Evolutionary conservation across 2,888 invertebrate genomes (phyloP).

Genomic region (Latrodectus elegans): DNA sequence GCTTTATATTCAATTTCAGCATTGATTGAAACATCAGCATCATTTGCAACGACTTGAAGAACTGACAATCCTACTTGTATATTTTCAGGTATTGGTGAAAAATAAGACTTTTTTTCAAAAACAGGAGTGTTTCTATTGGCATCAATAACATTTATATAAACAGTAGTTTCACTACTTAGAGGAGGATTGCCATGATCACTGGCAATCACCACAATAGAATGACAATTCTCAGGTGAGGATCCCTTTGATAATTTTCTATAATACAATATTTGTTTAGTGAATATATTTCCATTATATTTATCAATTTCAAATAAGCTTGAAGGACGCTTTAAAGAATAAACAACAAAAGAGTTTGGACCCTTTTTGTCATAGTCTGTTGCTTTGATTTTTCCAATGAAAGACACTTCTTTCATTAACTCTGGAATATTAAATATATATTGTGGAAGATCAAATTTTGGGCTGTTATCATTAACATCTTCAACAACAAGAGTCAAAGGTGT

Average conservation of each 20-base stretch:
- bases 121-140: slow-evolving; percentile 93
- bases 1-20: slow-evolving; percentile 88
- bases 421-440: slow-evolving; percentile 92
- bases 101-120: slow-evolving; percentile 88
- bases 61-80: slow-evolving; percentile 94
- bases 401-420: slow-evolving; percentile 81
- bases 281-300: slow-evolving; percentile 93
- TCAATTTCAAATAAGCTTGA: slow-evolving; percentile 94
- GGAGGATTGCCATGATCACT: slow-evolving; percentile 97
- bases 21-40: slow-evolving; percentile 91
- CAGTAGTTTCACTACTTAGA: slow-evolving; percentile 82
- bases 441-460: slow-evolving; percentile 91
- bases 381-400: slow-evolving; percentile 90
- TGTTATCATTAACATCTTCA: slow-evolving; percentile 95
- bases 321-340: slow-evolving; percentile 90
- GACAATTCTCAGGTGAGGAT: slow-evolving; percentile 90
- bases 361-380: slow-evolving; percentile 93
- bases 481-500: slow-evolving; percentile 93
- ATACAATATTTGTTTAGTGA: slow-evolving; percentile 86
- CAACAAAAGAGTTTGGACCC: slow-evolving; percentile 92
- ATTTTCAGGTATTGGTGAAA: slow-evolving; percentile 92
- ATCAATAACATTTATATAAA: slow-evolving; percentile 85
- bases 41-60: slow-evolving; percentile 79
- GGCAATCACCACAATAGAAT: slow-evolving; percentile 90
- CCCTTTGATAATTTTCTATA: slow-evolving; percentile 81